Evolutionary conservation across 2,113 vertebrate species (phyloP).

Genomic region (Pangasianodon gigas): DNA sequence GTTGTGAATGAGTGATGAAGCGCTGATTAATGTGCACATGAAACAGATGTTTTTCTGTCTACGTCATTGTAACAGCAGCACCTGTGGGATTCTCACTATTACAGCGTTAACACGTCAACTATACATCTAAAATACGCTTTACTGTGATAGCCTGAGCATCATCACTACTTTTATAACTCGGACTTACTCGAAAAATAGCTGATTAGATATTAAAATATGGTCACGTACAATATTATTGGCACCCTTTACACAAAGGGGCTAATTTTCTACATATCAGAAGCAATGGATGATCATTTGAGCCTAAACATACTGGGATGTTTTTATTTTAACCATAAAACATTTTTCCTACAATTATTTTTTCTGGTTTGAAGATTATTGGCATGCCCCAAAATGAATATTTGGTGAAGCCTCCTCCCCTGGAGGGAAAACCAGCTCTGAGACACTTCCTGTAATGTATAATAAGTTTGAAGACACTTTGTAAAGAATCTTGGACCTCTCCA

Average conservation of each 20-base stretch:
- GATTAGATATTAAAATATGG: background rate
- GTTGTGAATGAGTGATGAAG: background rate
- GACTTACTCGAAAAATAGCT: no score
- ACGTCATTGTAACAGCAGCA: background rate
- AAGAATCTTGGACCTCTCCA: background rate
- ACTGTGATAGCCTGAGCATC: background rate
- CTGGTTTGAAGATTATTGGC: background rate
- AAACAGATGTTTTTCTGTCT: conserved; percentile 3
- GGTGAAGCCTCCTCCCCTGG: background rate
- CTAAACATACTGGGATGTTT: background rate
- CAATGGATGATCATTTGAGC: background rate
- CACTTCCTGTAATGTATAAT: background rate
- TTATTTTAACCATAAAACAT: background rate
- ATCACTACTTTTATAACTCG: background rate
- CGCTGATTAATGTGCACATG: background rate
- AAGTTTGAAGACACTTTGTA: background rate
- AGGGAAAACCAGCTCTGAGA: background rate
- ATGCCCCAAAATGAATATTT: no score
- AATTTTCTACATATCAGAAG: background rate
- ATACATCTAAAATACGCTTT: background rate
- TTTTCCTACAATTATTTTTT: background rate
- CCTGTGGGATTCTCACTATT: background rate
- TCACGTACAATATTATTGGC: background rate
- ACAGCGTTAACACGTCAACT: background rate
- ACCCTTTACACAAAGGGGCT: background rate